phyloP scores from a whole-genome alignment of 2,113 vertebrate species.

The Paralichthys olivaceus region DNA sequence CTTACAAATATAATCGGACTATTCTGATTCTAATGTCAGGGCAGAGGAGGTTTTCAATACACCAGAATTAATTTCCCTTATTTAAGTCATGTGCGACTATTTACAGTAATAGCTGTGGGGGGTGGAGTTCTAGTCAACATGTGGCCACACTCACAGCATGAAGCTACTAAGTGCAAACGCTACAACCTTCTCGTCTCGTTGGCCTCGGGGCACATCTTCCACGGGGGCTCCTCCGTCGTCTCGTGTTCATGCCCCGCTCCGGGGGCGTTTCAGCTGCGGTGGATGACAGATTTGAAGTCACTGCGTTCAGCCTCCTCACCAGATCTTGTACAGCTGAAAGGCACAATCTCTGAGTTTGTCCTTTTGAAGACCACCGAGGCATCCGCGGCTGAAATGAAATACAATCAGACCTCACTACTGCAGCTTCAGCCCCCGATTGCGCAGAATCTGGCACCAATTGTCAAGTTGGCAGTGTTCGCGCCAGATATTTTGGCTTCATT shows the following conservation, averaged over 20 bases:
- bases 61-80: conserved; percentile 41
- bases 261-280: conserved; percentile 53
- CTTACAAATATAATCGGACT: conserved; percentile 42
- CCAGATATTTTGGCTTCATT: too few relatives aligned
- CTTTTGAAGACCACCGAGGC: background rate
- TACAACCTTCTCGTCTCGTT: conserved; percentile 41
- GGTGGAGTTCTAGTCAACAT: conserved; percentile 36
- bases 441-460: too few relatives aligned
- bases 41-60: conserved; percentile 46
- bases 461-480: too few relatives aligned
- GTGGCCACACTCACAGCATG: conserved; percentile 54
- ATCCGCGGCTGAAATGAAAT: too few relatives aligned
- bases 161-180: conserved; percentile 53
- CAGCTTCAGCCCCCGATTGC: too few relatives aligned
- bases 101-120: conserved; percentile 44
- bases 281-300: conserved; percentile 52
- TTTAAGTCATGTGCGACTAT: conserved; percentile 47
- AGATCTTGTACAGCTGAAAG: conserved; percentile 27
- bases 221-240: conserved; percentile 47
- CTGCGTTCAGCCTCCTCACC: conserved; percentile 22
- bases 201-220: conserved; percentile 53
- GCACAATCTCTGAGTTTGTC: conserved; percentile 3
- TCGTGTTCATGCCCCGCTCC: conserved; percentile 51
- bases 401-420: too few relatives aligned
- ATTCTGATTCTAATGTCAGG: conserved; percentile 39